Evolutionary conservation across 2,797 vertebrate genomes (phyloP).

Genomic region (Tolypeutes matacus): DNA sequence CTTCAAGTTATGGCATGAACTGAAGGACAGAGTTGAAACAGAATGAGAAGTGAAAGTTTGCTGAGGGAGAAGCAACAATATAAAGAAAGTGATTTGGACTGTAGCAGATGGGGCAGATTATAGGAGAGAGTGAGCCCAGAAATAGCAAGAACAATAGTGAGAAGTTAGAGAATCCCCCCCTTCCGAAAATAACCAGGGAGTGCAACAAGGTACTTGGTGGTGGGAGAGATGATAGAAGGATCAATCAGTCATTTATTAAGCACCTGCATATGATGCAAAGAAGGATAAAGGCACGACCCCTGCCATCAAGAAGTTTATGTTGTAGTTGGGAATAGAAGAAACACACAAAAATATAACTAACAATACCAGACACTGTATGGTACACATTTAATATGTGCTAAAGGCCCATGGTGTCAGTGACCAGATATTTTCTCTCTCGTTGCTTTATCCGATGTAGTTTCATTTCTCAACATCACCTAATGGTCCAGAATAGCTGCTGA

Average conservation of each 20-base stretch:
- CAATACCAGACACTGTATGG: not conserved
- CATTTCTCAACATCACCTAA: slow-evolving; percentile 40
- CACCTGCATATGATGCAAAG: not conserved
- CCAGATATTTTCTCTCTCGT: not conserved
- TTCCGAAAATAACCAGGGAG: not conserved
- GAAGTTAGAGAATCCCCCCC: not conserved
- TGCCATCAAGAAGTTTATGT: not conserved
- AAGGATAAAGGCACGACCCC: not conserved
- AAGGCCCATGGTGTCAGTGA: not conserved
- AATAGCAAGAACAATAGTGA: not conserved
- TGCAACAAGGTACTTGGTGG: not conserved
- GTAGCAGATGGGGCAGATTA: not conserved
- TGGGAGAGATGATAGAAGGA: not conserved
- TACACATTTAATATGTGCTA: not conserved
- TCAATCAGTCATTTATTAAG: not conserved
- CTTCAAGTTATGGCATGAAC: not conserved
- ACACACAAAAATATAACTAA: not conserved
- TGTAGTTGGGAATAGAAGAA: slow-evolving; percentile 37
- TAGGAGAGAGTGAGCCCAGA: not conserved
- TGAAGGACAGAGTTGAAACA: slow-evolving; percentile 54
- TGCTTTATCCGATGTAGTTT: slow-evolving; percentile 6
- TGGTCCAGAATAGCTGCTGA: slow-evolving; percentile 40
- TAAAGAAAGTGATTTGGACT: slow-evolving; percentile 37
- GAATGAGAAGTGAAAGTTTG: slow-evolving; percentile 42
- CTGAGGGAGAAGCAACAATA: not conserved